A percentile compares a stretch with the other conserved stretches of the same genome.
Evolutionary conservation across 2,113 vertebrate species (phyloP).

Genomic region (Anhinga rufa): DNA sequence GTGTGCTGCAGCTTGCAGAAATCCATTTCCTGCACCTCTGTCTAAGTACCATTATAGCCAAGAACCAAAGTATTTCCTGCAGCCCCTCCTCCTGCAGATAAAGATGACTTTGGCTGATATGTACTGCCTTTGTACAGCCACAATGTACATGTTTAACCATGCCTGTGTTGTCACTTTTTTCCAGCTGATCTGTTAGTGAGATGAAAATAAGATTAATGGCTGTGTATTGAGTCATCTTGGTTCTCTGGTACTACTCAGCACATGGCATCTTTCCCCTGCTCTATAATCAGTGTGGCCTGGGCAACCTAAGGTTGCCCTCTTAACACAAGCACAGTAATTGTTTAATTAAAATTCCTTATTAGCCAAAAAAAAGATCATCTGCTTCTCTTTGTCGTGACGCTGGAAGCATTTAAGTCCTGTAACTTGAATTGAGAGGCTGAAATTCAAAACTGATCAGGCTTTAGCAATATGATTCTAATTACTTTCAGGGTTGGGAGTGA

Average conservation of each 20-base stretch:
- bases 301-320: background rate
- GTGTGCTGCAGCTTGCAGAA: background rate
- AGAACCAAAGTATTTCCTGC: background rate
- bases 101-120: background rate
- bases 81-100: background rate
- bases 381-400: background rate
- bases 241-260: background rate
- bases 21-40: background rate
- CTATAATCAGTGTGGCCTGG: background rate
- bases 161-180: background rate
- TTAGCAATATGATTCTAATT: background rate
- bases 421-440: background rate
- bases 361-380: background rate
- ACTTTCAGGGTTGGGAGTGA: background rate
- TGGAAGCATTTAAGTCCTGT: background rate
- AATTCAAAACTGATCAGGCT: background rate
- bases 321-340: background rate
- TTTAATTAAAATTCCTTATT: background rate
- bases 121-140: background rate
- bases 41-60: background rate
- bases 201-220: slow-evolving; percentile 3
- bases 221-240: background rate
- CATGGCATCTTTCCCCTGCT: background rate
- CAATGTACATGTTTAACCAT: background rate
- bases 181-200: background rate